Conservation (phyloP, 2,113 vertebrate species). For the Arenaria interpres region DNA sequence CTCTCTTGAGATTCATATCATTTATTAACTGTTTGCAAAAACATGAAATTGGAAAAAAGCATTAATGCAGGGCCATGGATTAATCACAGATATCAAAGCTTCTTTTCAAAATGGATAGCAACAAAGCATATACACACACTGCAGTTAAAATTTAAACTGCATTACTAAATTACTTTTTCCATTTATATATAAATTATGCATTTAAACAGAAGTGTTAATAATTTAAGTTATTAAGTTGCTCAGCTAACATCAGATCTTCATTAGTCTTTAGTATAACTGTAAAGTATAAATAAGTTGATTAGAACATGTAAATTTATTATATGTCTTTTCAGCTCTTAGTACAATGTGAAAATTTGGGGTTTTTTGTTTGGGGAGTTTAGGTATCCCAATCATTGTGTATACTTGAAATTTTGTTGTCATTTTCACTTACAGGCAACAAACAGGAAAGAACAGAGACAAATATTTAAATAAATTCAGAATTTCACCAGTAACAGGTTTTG, state of each 20-base stretch:
- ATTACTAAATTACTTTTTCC: conserved; percentile 11
- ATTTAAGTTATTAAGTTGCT: conserved; percentile 53
- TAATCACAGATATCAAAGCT: conserved; percentile 21
- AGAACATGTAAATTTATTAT: not conserved
- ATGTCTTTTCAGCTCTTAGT: not conserved
- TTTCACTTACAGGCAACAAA: not conserved
- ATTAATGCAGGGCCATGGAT: not conserved
- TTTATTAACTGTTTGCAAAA: conserved; percentile 24
- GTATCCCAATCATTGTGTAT: not conserved
- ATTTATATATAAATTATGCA: conserved; percentile 60
- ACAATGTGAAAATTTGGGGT: not conserved
- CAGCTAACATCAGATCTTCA: conserved; percentile 29
- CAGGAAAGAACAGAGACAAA: not conserved
- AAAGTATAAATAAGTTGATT: conserved; percentile 38
- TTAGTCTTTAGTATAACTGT: not conserved
- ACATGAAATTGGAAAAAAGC: not conserved
- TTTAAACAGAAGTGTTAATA: conserved; percentile 46
- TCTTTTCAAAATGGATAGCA: not conserved
- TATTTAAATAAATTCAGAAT: not conserved
- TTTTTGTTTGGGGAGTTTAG: not conserved
- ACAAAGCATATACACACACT: not conserved
- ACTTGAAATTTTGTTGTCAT: not conserved
- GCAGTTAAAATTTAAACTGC: conserved; percentile 28
- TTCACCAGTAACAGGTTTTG: not conserved
- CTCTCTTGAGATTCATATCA: not conserved